These are phyloP conservation scores for Chaetorhynchus papuensis DNA, from an alignment of 2,113 vertebrate genomes.

Conservation along the genomic window DNA sequence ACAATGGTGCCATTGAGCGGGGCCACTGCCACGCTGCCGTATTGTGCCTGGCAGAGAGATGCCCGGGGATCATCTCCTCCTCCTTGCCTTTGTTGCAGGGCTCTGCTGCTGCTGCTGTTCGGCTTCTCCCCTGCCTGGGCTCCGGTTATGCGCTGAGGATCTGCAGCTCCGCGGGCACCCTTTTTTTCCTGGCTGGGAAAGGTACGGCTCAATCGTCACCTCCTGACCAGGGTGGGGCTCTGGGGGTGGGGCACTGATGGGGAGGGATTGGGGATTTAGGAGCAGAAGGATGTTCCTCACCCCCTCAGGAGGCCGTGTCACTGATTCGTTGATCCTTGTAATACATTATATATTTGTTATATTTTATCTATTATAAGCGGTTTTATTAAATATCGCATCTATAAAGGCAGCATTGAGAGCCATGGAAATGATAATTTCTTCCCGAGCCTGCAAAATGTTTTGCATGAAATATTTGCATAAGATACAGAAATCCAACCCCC, in stretches of 20 bases:
- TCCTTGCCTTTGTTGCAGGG: constrained; percentile 52
- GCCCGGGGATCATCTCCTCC: not conserved
- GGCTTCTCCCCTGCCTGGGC: not conserved
- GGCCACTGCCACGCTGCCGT: not conserved
- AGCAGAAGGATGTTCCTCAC: not conserved
- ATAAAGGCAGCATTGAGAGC: accelerated
- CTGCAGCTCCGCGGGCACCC: not conserved
- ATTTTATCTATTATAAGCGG: not conserved
- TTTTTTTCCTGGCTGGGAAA: constrained; percentile 31
- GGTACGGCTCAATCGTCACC: not conserved
- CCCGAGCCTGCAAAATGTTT: not conserved
- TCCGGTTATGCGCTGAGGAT: constrained; percentile 23
- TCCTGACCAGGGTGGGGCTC: accelerated
- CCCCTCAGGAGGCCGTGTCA: accelerated
- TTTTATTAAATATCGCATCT: accelerated
- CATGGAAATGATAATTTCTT: accelerated
- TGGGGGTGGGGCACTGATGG: accelerated
- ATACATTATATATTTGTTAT: accelerated
- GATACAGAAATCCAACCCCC: not conserved
- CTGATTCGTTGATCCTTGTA: accelerated
- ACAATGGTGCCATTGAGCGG: constrained; percentile 34
- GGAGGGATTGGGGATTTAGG: not conserved
- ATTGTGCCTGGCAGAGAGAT: constrained; percentile 63
- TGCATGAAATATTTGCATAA: accelerated
- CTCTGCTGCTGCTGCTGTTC: not conserved